Evolutionary conservation across 2,113 vertebrate genomes (phyloP).

Genomic region (Nicator chloris): DNA sequence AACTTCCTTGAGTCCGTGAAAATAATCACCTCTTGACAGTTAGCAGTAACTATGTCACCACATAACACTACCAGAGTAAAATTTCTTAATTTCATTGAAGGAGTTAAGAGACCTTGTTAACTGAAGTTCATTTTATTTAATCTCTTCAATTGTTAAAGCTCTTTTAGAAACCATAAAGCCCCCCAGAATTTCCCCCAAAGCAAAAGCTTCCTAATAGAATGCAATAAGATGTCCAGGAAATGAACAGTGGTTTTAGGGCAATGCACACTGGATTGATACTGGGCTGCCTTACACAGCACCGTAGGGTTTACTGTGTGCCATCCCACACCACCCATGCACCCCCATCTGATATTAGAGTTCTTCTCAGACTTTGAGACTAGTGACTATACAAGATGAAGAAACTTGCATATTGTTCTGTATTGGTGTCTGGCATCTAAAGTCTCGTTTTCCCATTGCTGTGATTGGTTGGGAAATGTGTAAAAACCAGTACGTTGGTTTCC

Average conservation of each 20-base stretch:
- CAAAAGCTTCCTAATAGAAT: not conserved
- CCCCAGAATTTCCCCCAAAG: not conserved
- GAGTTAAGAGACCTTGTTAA: constrained; percentile 19
- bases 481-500: constrained; percentile 34
- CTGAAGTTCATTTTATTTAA: not conserved
- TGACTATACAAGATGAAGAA: not conserved
- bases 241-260: not conserved
- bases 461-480: constrained; percentile 66
- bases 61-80: constrained; percentile 54
- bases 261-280: not conserved
- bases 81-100: constrained; percentile 29
- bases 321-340: not conserved
- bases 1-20: constrained; percentile 24
- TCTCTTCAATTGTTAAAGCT: constrained; percentile 58
- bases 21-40: constrained; percentile 37
- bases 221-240: not conserved
- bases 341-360: not conserved
- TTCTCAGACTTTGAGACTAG: not conserved
- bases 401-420: not conserved
- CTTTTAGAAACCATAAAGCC: not conserved
- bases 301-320: not conserved
- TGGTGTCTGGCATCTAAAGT: constrained; percentile 56
- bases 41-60: constrained; percentile 66
- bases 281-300: not conserved
- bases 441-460: constrained; percentile 63